Evolutionary conservation across 2,797 vertebrate species (phyloP), one percentile per base, ranked within the genome.

Genomic region (Melanotaenia boesemani): DNA sequence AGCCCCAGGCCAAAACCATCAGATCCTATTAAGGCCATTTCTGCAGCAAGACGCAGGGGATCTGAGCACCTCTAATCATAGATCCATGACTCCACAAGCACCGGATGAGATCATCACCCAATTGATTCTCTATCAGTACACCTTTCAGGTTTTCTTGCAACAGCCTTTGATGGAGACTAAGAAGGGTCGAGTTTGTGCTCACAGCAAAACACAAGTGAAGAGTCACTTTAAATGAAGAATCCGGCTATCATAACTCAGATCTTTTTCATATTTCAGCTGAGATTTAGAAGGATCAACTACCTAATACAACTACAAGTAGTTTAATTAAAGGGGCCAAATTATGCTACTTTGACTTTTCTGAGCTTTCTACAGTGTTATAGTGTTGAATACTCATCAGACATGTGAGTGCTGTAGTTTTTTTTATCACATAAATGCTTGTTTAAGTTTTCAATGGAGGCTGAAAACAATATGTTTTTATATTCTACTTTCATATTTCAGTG

Each of bases 21-120:
- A 91, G 64, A 90, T 91, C 88, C 85, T 90, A 93, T 93, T 93
- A 93, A 88, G 88, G 90, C 78, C 89, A 88, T 87, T 88, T 91
- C 87, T 84, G 81, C 81, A 83, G 83, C 73, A 22, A 74, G 86
- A 88, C 92, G 81, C 85, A 69, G 46, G 81, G 70, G 89, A 86
- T 83, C 87, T 85, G 84, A 79, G 82, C 74, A 88, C 86, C 90
- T 86, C 87, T 89, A 90, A 91, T 90, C 89, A 88, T 84, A 84
- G 75, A 86, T 81, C 81, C 78, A 71, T 68, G 76, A 87, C 83
- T 89, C 66, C 60, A 77, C 72, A 63, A 75, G 76, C 72, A 39
- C 65, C 32, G 34, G 78, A 83, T 89, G 86, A 88, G 88, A 85
- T 85, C 84, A 88, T 77, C 77, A 67, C 72, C 84, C 82, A 74